Conservation (phyloP, 1,140 invertebrate species). For the Lepidurus couesii region DNA sequence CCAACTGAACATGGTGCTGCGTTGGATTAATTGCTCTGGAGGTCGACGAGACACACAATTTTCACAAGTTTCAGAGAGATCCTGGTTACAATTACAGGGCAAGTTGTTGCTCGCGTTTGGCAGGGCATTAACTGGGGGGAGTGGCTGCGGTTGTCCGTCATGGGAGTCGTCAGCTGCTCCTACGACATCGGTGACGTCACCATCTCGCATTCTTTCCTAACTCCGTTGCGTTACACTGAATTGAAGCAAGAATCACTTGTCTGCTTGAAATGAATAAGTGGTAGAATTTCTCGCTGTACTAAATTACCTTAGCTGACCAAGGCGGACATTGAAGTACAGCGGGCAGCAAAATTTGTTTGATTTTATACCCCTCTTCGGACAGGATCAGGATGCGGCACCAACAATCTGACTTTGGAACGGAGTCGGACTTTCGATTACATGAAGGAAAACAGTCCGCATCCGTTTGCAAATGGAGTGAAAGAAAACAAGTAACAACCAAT, state of each 20-base stretch:
- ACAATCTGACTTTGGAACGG: neutral
- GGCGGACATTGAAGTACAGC: neutral
- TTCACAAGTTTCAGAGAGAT: constrained; percentile 3
- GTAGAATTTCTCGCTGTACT: neutral
- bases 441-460: neutral
- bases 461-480: neutral
- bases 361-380: neutral
- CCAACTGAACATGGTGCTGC: constrained; percentile 67
- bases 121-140: constrained; percentile 17
- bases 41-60: neutral
- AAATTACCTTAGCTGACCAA: neutral
- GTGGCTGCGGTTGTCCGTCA: neutral
- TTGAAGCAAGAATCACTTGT: too few species aligned
- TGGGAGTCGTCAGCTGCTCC: neutral
- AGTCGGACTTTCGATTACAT: neutral
- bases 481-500: neutral
- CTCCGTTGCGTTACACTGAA: neutral
- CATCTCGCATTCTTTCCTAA: neutral
- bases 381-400: neutral
- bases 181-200: neutral
- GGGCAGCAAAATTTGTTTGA: neutral
- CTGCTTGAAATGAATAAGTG: neutral
- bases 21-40: neutral
- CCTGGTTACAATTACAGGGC: neutral
- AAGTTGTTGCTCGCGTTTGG: constrained; percentile 12